phyloP scores from a whole-genome alignment of 2,797 vertebrate genomes.

The Mycteria americana region DNA sequence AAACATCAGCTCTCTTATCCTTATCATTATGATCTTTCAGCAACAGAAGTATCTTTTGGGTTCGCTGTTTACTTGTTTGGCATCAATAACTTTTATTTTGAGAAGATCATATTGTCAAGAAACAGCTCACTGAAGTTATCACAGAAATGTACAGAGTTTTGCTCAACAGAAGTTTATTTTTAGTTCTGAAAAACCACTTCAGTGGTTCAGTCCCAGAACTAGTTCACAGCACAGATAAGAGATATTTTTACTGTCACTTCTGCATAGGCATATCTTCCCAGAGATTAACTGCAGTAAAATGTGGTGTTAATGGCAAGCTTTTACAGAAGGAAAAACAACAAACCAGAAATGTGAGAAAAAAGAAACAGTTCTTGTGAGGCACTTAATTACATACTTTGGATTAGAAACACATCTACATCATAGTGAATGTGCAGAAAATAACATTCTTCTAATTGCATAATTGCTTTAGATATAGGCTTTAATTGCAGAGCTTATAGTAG shows the following conservation, averaged over 20 bases:
- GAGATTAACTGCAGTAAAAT: not conserved
- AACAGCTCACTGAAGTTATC: not conserved
- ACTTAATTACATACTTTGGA: not conserved
- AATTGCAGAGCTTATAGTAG: not conserved
- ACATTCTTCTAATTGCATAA: not conserved
- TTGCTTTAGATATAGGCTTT: not conserved
- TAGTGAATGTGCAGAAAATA: not conserved
- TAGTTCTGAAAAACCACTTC: not conserved
- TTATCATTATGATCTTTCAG: not conserved
- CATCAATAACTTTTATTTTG: not conserved
- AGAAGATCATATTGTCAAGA: not conserved
- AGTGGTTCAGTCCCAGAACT: constrained; percentile 17
- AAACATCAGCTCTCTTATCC: not conserved
- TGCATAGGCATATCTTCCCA: not conserved
- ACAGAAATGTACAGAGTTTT: not conserved
- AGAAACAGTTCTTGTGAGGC: not conserved
- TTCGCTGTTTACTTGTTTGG: not conserved
- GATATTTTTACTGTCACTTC: constrained; percentile 43
- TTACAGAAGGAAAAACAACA: not conserved
- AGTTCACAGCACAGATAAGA: constrained; percentile 25
- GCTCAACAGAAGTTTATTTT: constrained; percentile 37
- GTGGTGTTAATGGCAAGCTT: not conserved
- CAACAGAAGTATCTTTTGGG: not conserved
- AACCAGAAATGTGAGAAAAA: not conserved
- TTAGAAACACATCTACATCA: not conserved